Evolutionary conservation across 2,797 vertebrate genomes (phyloP).

Genomic region (Scarus forsteni): DNA sequence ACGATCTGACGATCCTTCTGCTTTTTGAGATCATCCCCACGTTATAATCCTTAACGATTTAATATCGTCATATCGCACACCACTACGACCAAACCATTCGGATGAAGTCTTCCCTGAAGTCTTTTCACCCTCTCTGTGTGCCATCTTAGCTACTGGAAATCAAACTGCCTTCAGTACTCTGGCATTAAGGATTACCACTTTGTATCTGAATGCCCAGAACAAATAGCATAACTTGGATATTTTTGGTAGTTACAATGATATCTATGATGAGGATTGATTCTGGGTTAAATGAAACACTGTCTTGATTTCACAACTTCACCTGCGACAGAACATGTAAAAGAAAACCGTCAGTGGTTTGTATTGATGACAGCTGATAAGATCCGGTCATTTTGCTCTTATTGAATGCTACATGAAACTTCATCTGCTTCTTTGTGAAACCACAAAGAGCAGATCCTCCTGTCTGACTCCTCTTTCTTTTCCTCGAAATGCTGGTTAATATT

Average conservation of each 20-base stretch:
- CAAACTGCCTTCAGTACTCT: too few relatives aligned
- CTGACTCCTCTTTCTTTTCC: conserved; percentile 27
- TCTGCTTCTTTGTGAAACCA: conserved; percentile 20
- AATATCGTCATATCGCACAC: too few relatives aligned
- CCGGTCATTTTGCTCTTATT: background rate
- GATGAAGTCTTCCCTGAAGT: too few relatives aligned
- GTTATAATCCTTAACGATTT: too few relatives aligned
- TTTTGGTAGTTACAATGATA: background rate
- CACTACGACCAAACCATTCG: too few relatives aligned
- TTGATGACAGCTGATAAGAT: conserved; percentile 22
- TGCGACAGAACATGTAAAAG: background rate
- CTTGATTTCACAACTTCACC: conserved; percentile 4
- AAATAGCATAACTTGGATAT: background rate
- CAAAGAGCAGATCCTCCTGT: conserved; percentile 38
- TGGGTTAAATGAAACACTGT: background rate
- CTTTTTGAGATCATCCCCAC: too few relatives aligned
- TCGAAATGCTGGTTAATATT: conserved; percentile 29
- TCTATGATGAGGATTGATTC: background rate
- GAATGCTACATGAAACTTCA: conserved; percentile 20
- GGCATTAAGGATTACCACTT: background rate
- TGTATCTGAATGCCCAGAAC: background rate
- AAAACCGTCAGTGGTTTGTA: background rate
- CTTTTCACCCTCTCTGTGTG: too few relatives aligned
- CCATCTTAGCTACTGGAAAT: too few relatives aligned
- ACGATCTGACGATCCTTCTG: too few relatives aligned